These are phyloP conservation scores for Gorsachius magnificus DNA, from an alignment of 2,797 vertebrate species.

Conservation along the genomic window DNA sequence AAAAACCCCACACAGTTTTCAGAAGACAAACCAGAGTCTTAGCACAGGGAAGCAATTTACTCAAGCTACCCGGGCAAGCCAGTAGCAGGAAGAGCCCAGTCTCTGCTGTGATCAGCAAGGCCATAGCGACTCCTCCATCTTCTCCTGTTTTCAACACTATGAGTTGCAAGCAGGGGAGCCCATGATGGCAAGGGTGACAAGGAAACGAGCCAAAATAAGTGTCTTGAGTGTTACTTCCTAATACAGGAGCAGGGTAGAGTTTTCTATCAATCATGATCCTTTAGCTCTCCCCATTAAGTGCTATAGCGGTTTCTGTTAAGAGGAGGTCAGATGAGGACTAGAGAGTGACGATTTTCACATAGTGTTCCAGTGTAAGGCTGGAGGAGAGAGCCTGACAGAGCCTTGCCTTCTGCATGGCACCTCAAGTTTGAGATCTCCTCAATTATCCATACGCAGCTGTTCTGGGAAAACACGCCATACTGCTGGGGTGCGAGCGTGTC, in stretches of 20 bases:
- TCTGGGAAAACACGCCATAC: background rate
- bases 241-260: background rate
- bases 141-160: background rate
- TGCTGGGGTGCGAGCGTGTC: background rate
- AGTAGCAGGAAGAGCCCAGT: background rate
- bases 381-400: background rate
- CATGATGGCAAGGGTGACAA: background rate
- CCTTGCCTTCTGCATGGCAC: background rate
- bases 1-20: background rate
- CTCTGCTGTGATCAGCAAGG: background rate
- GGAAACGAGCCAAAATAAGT: background rate
- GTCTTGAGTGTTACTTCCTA: background rate
- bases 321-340: background rate
- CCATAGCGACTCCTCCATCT: background rate
- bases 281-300: background rate
- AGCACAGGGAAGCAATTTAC: background rate
- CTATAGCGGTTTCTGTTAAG: background rate
- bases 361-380: background rate
- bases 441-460: background rate
- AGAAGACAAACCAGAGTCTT: background rate
- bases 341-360: conserved; percentile 17
- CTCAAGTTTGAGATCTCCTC: background rate
- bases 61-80: background rate
- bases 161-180: background rate
- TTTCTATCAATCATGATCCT: background rate